Percentiles rank a stretch among this genome's conserved stretches.
Conservation (phyloP, 2,888 invertebrate species). For the Lacanobia oleracea region DNA sequence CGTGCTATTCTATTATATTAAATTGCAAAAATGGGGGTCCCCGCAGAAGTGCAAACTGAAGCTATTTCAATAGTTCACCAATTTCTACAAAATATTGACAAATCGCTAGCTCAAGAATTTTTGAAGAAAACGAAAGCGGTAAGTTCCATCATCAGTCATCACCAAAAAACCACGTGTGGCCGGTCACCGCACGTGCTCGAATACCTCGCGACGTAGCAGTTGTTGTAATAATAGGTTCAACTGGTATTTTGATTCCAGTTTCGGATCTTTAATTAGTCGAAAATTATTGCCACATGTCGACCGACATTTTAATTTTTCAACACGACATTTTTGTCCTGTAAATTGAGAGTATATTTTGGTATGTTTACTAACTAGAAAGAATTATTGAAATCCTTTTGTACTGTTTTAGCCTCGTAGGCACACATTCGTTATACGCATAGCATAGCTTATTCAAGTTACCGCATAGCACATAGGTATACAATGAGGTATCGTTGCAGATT, state of each 20-base stretch:
- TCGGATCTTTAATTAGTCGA: neutral
- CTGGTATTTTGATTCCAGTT: neutral
- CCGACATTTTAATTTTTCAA: constrained; percentile 30
- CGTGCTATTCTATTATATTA: constrained; percentile 8
- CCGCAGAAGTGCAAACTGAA: constrained; percentile 75
- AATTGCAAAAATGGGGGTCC: constrained; percentile 77
- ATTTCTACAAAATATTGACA: constrained; percentile 92
- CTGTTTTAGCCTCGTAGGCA: neutral
- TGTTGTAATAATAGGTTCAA: neutral
- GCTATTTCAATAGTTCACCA: constrained; percentile 92
- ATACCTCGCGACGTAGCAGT: neutral
- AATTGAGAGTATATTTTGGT: neutral
- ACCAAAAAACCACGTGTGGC: constrained; percentile 82
- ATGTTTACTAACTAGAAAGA: neutral
- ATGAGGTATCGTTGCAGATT: neutral
- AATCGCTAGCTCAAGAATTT: constrained; percentile 92
- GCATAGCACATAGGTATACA: too few species aligned
- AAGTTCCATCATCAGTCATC: constrained; percentile 81
- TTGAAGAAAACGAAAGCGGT: constrained; percentile 94
- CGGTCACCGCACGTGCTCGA: constrained; percentile 78
- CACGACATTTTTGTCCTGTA: constrained; percentile 30
- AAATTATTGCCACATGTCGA: constrained; percentile 27
- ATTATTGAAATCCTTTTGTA: neutral
- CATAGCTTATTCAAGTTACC: neutral
- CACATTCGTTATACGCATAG: too few species aligned